Conservation (phyloP, 2,113 vertebrate genomes). For the Gyps fulvus region DNA sequence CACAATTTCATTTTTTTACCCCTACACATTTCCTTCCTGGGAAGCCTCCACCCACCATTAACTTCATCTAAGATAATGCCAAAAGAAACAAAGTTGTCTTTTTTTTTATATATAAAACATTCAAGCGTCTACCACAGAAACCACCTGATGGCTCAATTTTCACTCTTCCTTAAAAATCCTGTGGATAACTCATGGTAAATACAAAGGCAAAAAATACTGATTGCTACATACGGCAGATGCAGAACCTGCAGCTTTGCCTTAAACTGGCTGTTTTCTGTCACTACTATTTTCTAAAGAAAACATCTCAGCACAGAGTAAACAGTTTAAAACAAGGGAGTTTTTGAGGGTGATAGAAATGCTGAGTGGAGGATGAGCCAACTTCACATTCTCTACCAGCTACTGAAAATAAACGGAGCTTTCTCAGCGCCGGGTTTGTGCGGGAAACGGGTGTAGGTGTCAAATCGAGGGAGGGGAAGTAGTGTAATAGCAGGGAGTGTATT, state of each 20-base stretch:
- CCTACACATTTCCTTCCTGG: conserved; percentile 64
- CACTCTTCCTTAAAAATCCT: conserved; percentile 35
- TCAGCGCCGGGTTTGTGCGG: neutral
- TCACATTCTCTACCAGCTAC: neutral
- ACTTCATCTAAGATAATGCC: conserved; percentile 58
- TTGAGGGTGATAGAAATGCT: neutral
- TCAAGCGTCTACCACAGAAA: conserved; percentile 41
- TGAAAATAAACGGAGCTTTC: conserved; percentile 12
- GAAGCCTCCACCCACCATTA: conserved; percentile 69
- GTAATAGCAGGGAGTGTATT: conserved; percentile 24
- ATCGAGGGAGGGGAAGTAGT: neutral
- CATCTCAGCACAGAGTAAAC: conserved; percentile 33
- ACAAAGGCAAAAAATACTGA: neutral
- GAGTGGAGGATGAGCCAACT: neutral
- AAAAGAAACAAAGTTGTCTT: conserved; percentile 69
- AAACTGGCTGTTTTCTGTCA: neutral
- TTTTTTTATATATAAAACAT: neutral
- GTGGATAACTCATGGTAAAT: conserved; percentile 10
- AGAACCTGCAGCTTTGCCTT: conserved; percentile 33
- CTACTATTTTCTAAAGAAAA: conserved; percentile 42
- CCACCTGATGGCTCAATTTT: conserved; percentile 56
- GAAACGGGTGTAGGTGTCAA: neutral
- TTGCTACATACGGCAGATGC: neutral
- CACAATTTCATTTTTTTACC: conserved; percentile 46
- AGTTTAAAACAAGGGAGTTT: conserved; percentile 48